Evolutionary conservation across 2,888 invertebrate species (phyloP).

Genomic region (Anthophora plumipes): DNA sequence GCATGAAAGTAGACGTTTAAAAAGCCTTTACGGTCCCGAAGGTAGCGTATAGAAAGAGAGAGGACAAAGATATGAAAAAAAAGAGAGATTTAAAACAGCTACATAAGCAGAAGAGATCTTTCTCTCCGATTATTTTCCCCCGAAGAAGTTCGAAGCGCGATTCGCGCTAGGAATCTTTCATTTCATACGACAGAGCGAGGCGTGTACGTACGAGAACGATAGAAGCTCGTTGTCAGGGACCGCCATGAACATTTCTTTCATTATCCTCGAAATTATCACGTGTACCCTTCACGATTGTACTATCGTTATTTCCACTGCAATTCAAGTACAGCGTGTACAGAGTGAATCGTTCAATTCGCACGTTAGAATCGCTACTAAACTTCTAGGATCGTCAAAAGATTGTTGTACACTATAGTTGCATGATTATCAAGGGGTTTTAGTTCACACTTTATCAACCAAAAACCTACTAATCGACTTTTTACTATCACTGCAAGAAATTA

Average conservation of each 20-base stretch:
- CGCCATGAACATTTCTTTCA: slow-evolving; percentile 48
- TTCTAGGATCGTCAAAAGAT: too few species aligned
- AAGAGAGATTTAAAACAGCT: slow-evolving; percentile 33
- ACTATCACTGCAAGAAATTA: too few species aligned
- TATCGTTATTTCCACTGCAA: neutral
- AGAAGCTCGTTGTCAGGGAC: slow-evolving; percentile 67
- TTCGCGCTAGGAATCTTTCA: slow-evolving; percentile 43
- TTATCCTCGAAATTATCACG: slow-evolving; percentile 11
- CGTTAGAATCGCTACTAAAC: too few species aligned
- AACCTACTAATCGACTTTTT: too few species aligned
- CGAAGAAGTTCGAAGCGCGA: slow-evolving; percentile 46
- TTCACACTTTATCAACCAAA: too few species aligned
- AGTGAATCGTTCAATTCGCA: too few species aligned
- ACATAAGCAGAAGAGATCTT: slow-evolving; percentile 29
- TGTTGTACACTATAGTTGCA: too few species aligned
- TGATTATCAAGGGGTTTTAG: too few species aligned
- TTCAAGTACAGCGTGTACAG: neutral
- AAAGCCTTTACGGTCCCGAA: slow-evolving; percentile 31
- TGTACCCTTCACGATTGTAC: slow-evolving; percentile 17
- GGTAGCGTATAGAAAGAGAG: slow-evolving; percentile 27
- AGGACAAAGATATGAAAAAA: neutral
- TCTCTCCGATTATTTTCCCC: slow-evolving; percentile 38
- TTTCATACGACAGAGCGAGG: slow-evolving; percentile 71
- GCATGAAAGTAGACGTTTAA: slow-evolving; percentile 21
- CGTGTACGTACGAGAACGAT: slow-evolving; percentile 75